Evolutionary conservation across 2,797 vertebrate genomes (phyloP), one percentile per base, ranked within the genome.

Genomic region (Vipera ursinii): DNA sequence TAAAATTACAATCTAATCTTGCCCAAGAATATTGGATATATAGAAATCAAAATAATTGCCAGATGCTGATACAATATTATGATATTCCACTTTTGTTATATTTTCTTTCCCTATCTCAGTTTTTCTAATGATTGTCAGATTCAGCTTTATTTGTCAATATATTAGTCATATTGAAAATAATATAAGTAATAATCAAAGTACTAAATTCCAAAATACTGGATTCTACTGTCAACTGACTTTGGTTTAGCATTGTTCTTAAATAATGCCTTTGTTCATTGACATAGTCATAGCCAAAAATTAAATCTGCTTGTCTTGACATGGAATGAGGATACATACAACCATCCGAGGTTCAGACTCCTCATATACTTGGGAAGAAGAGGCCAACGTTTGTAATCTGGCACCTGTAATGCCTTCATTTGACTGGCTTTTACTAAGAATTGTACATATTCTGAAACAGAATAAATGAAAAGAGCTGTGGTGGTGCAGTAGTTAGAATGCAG

Each of bases 151-250:
- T 89, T 61, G 26, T 57, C 17, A 44, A 78, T 44, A 78, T 78
- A 9, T 78, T 44, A 44, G 7, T 22, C 8, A 17, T 2, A 48
- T 32, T 32, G 63, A 44, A 94, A 91, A 24, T 90, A 89, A 92
- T 65, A 59, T 55, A 92, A 48, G 8, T 92, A 86, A 89, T 48
- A 61, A 44, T 48, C 22, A 8, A 44, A 89, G 32, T 87, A 91
- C 56, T 38, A 7, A 44, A 78, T 78, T 44, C 69, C 24, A 55
- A 32, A 6, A 86, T 3, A 3, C 26, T 86, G 48, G 5, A 59
- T 38, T 4, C 7, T 91, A 93, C 89, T 87, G 87, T 44, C 69
- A 85, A 92, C 32, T 3, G 14, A 2, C 22, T 92, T 92, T 93
- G 90, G 3, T 0, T 44, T 82, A 93, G 89, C 17, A 0, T 4